Conservation (phyloP, 1,140 invertebrate species). For the Catajapyx aquilonaris region DNA sequence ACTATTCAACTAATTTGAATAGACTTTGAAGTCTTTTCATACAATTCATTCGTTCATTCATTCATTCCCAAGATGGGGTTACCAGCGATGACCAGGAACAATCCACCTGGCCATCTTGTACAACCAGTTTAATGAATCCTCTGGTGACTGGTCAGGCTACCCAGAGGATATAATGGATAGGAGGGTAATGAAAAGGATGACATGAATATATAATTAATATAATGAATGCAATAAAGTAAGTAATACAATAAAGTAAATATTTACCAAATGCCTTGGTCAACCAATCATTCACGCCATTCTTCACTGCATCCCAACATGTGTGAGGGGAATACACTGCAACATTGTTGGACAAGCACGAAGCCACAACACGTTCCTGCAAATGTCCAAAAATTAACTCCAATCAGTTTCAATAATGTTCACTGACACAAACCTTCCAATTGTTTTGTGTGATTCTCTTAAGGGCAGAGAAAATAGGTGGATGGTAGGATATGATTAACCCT, state of each 20-base stretch:
- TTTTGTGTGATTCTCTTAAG: constrained; percentile 49
- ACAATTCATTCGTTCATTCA: no score
- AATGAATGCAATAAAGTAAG: constrained; percentile 1
- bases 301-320: constrained; percentile 64
- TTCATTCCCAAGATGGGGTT: no score
- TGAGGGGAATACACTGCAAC: constrained; percentile 89
- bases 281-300: constrained; percentile 83
- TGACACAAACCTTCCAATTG: constrained; percentile 43
- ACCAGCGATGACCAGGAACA: no score
- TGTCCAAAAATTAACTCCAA: constrained; percentile 8
- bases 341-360: constrained; percentile 56
- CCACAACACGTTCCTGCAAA: constrained; percentile 50
- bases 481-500: constrained; percentile 80
- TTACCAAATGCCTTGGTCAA: constrained; percentile 50
- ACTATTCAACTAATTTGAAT: no score
- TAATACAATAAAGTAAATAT: no score
- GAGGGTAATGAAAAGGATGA: no score
- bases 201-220: no score
- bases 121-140: no score
- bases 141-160: no score
- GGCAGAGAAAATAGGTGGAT: constrained; percentile 79
- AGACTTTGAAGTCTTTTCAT: no score
- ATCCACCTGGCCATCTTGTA: no score
- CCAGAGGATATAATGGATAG: no score
- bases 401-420: neutral